Evolutionary conservation across 30 jellyfish, hydroid and myxozoan species (phyloP).

Genomic region (Cassiopea andromeda): DNA sequence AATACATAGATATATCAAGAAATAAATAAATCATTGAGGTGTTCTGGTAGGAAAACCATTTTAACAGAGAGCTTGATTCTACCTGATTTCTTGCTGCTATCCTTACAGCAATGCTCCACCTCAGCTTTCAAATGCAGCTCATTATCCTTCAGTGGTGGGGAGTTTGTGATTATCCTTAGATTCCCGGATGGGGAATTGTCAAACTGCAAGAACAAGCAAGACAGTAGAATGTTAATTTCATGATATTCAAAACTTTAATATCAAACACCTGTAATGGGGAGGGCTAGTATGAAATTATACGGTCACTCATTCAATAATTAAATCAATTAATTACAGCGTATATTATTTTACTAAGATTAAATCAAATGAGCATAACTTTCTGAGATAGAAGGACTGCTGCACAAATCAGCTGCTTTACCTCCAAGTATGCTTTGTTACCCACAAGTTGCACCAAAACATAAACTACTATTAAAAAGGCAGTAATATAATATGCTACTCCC

Average conservation of each 20-base stretch:
- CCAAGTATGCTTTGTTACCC: conserved; percentile 79
- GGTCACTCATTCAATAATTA: too few relatives aligned
- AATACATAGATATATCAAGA: too few relatives aligned
- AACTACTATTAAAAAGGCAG: conserved; percentile 54
- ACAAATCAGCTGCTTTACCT: conserved; percentile 37
- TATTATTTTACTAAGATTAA: too few relatives aligned
- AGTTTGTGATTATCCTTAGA: conserved; percentile 76
- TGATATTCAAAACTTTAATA: too few relatives aligned
- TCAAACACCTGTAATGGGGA: too few relatives aligned
- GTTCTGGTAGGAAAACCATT: too few relatives aligned
- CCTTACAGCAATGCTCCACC: conserved; percentile 64
- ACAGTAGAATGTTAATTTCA: too few relatives aligned
- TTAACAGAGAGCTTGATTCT: neutral
- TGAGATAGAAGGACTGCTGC: too few relatives aligned
- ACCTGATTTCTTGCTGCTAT: neutral
- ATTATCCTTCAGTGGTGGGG: conserved; percentile 75
- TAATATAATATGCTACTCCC: conserved; percentile 81
- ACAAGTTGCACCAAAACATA: conserved; percentile 76
- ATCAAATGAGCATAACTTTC: too few relatives aligned
- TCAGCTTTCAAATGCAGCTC: conserved; percentile 29
- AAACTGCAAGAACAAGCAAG: conserved; percentile 25
- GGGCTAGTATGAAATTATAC: too few relatives aligned
- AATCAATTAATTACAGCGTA: too few relatives aligned
- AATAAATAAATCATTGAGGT: too few relatives aligned
- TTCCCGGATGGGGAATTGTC: conserved; percentile 90